Conservation (phyloP, 2,888 invertebrate species). For the Scaptomyza parva region DNA sequence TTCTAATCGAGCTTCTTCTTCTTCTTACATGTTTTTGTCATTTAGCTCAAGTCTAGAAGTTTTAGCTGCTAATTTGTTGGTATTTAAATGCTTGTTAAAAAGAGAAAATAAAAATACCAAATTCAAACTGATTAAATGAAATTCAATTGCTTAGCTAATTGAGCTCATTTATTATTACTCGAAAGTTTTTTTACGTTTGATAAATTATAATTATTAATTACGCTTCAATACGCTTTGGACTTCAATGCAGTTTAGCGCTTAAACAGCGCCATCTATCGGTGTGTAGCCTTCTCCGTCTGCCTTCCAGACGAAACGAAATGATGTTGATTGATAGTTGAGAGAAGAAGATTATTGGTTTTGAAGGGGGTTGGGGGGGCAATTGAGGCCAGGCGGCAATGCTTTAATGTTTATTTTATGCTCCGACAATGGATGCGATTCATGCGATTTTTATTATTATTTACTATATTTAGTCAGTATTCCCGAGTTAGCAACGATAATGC, state of each 20-base stretch:
- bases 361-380: background rate
- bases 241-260: background rate
- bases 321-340: background rate
- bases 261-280: conserved; percentile 19
- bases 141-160: background rate
- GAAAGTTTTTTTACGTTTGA: background rate
- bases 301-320: background rate
- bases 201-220: background rate
- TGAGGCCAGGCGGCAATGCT: conserved; percentile 36
- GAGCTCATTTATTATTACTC: background rate
- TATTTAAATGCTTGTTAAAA: background rate
- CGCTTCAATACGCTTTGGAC: too few relatives aligned
- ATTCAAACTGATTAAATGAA: background rate
- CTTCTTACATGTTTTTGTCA: too few relatives aligned
- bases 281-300: conserved; percentile 19
- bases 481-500: conserved; percentile 20
- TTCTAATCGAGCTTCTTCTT: too few relatives aligned
- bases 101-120: background rate
- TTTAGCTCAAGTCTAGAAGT: background rate
- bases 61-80: conserved; percentile 5
- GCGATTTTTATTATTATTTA: conserved; percentile 58
- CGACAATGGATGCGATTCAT: conserved; percentile 32
- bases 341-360: too few relatives aligned
- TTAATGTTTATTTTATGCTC: conserved; percentile 44
- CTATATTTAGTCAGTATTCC: conserved; percentile 63